These are phyloP conservation scores for Pseudomyrmex flavicornis DNA, from an alignment of 1,140 invertebrate species.

Conservation along the genomic window DNA sequence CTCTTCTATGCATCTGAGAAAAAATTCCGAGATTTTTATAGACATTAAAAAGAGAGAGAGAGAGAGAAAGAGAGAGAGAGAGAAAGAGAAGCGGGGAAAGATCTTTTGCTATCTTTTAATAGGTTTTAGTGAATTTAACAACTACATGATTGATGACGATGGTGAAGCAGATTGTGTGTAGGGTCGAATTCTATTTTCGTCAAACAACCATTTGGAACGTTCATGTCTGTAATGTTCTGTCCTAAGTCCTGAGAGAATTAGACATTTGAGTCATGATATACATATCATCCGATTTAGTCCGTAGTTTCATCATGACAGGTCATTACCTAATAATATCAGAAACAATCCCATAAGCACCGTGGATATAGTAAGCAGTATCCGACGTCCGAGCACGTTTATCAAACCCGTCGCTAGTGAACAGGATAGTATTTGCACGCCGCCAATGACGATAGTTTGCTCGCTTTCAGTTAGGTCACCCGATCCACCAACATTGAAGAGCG, in stretches of 20 bases:
- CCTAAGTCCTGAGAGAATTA: no score
- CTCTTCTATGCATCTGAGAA: neutral
- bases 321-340: conserved; percentile 86
- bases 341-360: conserved; percentile 88
- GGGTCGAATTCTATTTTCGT: neutral
- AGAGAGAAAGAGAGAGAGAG: no score
- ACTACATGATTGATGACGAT: no score
- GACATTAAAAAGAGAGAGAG: no score
- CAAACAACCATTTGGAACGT: neutral
- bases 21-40: no score
- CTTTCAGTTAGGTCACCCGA: conserved; percentile 85
- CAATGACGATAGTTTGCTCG: conserved; percentile 90
- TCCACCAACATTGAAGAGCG: conserved; percentile 89
- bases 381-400: conserved; percentile 90
- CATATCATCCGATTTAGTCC: neutral
- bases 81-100: no score
- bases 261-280: neutral
- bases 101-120: no score
- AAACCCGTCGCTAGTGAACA: conserved; percentile 89
- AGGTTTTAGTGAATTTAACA: no score
- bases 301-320: neutral
- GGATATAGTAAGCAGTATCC: conserved; percentile 89
- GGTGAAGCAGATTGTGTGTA: no score
- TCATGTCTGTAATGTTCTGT: neutral
- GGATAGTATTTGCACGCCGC: conserved; percentile 90